Conservation (phyloP, 2,797 vertebrate species). For the Pithecia hirsuta region DNA sequence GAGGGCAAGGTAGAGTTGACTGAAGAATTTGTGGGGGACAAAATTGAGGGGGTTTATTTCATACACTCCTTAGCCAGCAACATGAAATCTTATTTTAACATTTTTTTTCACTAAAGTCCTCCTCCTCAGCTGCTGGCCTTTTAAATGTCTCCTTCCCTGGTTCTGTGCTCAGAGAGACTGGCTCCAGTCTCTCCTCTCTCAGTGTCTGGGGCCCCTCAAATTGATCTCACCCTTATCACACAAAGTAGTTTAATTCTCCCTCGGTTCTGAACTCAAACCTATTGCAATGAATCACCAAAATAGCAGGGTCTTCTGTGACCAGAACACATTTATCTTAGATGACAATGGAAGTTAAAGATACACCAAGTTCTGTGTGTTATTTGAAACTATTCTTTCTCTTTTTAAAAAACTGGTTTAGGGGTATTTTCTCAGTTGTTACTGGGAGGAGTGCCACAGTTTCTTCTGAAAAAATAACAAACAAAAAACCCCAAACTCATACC, state of each 20-base stretch:
- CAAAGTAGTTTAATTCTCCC: background rate
- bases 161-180: background rate
- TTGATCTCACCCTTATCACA: background rate
- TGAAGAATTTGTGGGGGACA: background rate
- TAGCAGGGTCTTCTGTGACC: background rate
- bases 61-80: background rate
- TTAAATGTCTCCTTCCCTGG: background rate
- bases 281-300: background rate
- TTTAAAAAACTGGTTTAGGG: background rate
- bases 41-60: background rate
- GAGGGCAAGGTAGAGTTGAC: background rate
- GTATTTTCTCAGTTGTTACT: background rate
- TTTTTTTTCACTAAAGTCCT: background rate
- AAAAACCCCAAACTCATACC: background rate
- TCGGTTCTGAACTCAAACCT: background rate
- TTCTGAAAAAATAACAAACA: background rate
- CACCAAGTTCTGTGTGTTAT: background rate
- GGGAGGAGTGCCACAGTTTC: background rate
- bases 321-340: background rate
- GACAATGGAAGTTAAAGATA: background rate
- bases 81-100: background rate
- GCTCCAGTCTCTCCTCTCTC: background rate
- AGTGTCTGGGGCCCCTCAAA: background rate
- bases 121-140: background rate
- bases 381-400: background rate